Evolutionary conservation across 2,797 vertebrate genomes (phyloP).

Genomic region (Denticeps clupeoides): DNA sequence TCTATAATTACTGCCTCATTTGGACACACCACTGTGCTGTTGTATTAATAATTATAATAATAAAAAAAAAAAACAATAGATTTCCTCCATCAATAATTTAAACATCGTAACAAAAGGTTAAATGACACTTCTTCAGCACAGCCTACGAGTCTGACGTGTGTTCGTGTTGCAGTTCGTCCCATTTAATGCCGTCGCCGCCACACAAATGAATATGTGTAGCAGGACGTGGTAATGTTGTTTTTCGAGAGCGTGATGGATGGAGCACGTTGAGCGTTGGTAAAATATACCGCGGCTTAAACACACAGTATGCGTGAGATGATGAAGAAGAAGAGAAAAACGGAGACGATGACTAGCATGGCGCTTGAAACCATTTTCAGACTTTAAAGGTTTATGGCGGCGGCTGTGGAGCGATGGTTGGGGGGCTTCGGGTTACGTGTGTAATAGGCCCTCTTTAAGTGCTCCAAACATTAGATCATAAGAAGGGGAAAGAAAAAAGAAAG

Average conservation of each 20-base stretch:
- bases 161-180: no score
- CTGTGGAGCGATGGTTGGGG: slow-evolving; percentile 30
- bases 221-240: slow-evolving; percentile 20
- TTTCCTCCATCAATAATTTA: not conserved
- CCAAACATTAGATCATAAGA: slow-evolving; percentile 48
- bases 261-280: slow-evolving; percentile 8
- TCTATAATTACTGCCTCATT: slow-evolving; percentile 30
- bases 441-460: slow-evolving; percentile 37
- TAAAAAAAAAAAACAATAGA: slow-evolving; percentile 29
- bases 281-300: slow-evolving; percentile 16
- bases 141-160: no score
- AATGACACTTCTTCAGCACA: not conserved
- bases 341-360: slow-evolving; percentile 14
- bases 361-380: slow-evolving; percentile 25
- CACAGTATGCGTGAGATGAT: slow-evolving; percentile 15
- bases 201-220: slow-evolving; percentile 14
- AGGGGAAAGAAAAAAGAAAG: slow-evolving; percentile 43
- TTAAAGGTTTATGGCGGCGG: slow-evolving; percentile 23
- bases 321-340: slow-evolving; percentile 18
- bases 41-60: slow-evolving; percentile 25
- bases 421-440: slow-evolving; percentile 13
- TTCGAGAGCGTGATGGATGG: slow-evolving; percentile 16
- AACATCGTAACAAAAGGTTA: slow-evolving; percentile 7
- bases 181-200: no score
- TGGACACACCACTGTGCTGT: slow-evolving; percentile 20